Conservation (phyloP, 2,797 vertebrate species). For the Salarias fasciatus region DNA sequence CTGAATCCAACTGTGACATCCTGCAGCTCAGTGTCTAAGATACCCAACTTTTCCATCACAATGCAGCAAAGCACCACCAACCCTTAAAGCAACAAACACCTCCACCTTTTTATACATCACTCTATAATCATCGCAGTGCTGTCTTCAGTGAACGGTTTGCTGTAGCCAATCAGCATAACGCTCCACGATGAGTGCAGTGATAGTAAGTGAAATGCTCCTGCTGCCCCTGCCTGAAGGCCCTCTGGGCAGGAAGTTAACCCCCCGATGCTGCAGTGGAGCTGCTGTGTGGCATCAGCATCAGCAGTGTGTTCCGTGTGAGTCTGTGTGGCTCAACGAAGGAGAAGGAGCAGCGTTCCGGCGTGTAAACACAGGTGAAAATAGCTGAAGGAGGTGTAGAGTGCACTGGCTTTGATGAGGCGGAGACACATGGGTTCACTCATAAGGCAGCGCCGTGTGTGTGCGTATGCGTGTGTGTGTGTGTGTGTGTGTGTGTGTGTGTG, state of each 20-base stretch:
- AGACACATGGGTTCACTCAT: constrained; percentile 28
- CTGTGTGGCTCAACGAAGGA: neutral
- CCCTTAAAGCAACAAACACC: no score
- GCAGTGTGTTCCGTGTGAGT: constrained; percentile 26
- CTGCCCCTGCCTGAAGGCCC: constrained; percentile 24
- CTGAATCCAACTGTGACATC: no score
- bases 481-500: neutral
- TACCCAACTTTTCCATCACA: no score
- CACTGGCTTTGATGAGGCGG: constrained; percentile 29
- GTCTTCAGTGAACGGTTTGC: no score
- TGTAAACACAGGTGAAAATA: constrained; percentile 36
- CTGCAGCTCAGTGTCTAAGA: no score
- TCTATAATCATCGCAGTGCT: no score
- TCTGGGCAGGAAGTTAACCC: constrained; percentile 45
- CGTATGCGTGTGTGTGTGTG: neutral
- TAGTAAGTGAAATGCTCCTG: constrained; percentile 24
- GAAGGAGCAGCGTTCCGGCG: constrained; percentile 45
- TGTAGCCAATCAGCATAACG: neutral
- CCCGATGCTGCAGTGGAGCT: constrained; percentile 58
- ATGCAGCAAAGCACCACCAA: no score
- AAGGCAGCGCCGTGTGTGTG: neutral
- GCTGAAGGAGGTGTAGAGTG: constrained; percentile 27
- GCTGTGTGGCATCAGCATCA: constrained; percentile 30
- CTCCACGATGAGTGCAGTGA: constrained; percentile 4
- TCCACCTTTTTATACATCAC: no score